These are phyloP conservation scores for Trissolcus brochymenae DNA, from an alignment of 2,888 invertebrate genomes.

Conservation along the genomic window DNA sequence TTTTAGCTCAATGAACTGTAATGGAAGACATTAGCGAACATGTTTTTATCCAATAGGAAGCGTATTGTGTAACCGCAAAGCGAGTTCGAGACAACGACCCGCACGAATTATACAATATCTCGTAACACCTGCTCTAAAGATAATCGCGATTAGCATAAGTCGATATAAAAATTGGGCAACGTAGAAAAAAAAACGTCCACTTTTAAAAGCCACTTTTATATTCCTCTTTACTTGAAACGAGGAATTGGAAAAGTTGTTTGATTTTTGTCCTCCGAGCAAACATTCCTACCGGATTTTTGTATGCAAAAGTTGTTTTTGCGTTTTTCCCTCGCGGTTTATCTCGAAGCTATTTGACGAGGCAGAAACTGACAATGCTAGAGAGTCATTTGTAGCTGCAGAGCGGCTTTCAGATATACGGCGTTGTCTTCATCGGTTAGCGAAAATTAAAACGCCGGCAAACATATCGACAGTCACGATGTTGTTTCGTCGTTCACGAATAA, in stretches of 20 bases:
- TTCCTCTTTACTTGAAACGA: too few species aligned
- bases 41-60: slow-evolving; percentile 48
- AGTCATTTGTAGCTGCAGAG: slow-evolving; percentile 15
- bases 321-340: too few species aligned
- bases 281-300: too few species aligned
- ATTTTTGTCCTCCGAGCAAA: too few species aligned
- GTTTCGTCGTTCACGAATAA: slow-evolving; percentile 7
- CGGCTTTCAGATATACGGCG: slow-evolving; percentile 3
- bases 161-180: slow-evolving; percentile 16
- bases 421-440: slow-evolving; percentile 25
- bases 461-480: slow-evolving; percentile 37
- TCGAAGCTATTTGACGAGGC: slow-evolving; percentile 17
- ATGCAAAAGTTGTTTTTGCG: too few species aligned
- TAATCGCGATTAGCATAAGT: slow-evolving; percentile 40
- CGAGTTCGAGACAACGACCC: slow-evolving; percentile 46
- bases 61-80: slow-evolving; percentile 24
- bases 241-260: too few species aligned
- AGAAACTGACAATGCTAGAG: slow-evolving; percentile 18
- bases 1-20: slow-evolving; percentile 42
- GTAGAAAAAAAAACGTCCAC: too few species aligned
- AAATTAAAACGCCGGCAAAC: slow-evolving; percentile 5
- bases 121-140: slow-evolving; percentile 45
- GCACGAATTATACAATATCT: slow-evolving; percentile 52
- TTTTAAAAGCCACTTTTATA: too few species aligned
- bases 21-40: slow-evolving; percentile 42